phyloP scores from a whole-genome alignment of 1,140 invertebrate species.

The Ganaspis sp. region DNA sequence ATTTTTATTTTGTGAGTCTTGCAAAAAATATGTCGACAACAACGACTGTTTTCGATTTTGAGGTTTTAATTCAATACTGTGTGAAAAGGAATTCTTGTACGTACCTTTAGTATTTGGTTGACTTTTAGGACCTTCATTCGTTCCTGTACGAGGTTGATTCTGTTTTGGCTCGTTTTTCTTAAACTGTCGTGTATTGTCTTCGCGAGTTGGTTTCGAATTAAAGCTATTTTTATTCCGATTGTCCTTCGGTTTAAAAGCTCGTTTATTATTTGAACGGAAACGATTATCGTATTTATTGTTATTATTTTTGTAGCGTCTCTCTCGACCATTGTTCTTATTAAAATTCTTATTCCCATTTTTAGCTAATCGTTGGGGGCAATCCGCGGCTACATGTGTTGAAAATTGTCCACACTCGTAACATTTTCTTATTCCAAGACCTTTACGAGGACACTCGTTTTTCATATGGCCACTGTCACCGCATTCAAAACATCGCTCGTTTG shows the following conservation, averaged over 20 bases:
- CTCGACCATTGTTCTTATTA: background rate
- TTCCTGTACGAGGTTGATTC: background rate
- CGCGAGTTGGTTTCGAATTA: conserved; percentile 1
- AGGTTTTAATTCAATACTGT: conserved; percentile 50
- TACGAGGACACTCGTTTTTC: too few species aligned
- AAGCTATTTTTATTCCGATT: too few species aligned
- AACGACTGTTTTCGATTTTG: conserved; percentile 48
- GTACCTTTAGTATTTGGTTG: background rate
- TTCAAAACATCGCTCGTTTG: conserved; percentile 17
- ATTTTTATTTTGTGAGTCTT: conserved; percentile 44
- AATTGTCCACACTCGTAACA: conserved; percentile 37
- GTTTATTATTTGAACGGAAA: conserved; percentile 15
- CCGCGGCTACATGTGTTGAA: conserved; percentile 19
- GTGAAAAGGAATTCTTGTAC: conserved; percentile 40
- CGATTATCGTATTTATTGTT: background rate
- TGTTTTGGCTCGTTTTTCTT: background rate
- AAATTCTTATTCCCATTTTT: background rate
- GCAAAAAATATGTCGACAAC: conserved; percentile 58
- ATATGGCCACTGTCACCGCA: too few species aligned
- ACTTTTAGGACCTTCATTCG: background rate
- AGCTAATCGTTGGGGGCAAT: conserved; percentile 17
- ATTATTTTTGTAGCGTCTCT: background rate
- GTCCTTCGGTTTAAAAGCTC: background rate
- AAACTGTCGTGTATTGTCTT: background rate
- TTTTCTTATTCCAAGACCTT: conserved; percentile 16